Conservation (phyloP, 2,113 vertebrate species). For the Eptesicus fuscus region DNA sequence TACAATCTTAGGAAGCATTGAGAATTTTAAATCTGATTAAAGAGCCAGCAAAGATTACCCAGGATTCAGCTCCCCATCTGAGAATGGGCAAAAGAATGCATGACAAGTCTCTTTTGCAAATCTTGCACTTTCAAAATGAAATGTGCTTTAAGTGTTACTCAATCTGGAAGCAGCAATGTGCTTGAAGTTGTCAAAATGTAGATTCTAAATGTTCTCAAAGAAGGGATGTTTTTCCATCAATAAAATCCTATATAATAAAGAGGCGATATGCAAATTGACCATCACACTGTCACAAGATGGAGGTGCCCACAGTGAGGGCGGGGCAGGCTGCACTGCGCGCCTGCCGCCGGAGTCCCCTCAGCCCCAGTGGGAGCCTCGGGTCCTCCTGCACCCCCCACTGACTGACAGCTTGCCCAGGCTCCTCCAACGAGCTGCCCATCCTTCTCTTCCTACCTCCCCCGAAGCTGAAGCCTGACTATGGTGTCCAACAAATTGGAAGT, state of each 20-base stretch:
- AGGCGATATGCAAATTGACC: too few species aligned
- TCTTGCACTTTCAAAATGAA: constrained; percentile 43
- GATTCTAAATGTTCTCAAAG: constrained; percentile 19
- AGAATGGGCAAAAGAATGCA: neutral
- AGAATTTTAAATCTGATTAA: constrained; percentile 28
- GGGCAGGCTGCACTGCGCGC: too few species aligned
- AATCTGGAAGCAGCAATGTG: constrained; percentile 40
- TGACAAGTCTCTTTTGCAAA: constrained; percentile 43
- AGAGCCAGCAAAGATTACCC: neutral
- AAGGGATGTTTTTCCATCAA: constrained; percentile 29
- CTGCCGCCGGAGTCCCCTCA: too few species aligned
- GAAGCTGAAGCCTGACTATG: too few species aligned
- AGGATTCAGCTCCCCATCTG: neutral
- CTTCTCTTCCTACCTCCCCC: too few species aligned
- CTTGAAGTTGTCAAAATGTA: neutral
- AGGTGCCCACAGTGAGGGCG: too few species aligned
- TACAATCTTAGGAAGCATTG: neutral
- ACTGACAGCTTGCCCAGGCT: too few species aligned
- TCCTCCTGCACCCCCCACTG: too few species aligned
- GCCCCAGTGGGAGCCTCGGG: too few species aligned
- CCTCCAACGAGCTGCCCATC: too few species aligned
- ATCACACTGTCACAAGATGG: too few species aligned
- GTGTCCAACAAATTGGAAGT: too few species aligned
- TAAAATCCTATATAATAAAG: neutral
- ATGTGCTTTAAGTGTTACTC: constrained; percentile 49